A percentile compares a stretch with the other conserved stretches of the same genome.
phyloP scores from a whole-genome alignment of 2,888 invertebrate species.

The Noctuana brunneofusca region DNA sequence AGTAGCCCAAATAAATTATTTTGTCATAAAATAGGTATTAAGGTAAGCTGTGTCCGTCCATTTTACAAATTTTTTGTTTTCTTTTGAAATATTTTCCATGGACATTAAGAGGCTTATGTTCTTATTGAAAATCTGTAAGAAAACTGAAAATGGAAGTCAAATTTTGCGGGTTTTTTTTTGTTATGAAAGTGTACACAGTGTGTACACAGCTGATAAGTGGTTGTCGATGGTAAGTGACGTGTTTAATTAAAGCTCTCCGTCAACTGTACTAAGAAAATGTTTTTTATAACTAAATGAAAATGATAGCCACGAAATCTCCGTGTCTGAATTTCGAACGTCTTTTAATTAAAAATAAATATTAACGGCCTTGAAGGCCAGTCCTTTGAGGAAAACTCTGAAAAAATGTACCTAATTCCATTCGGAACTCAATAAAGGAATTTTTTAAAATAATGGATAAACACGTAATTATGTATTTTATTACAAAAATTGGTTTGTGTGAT shows the following conservation, averaged over 20 bases:
- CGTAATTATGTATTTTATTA: neutral
- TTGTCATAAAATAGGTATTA: no score
- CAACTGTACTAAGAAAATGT: slow-evolving; percentile 36
- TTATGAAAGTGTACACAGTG: slow-evolving; percentile 35
- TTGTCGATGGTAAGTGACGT: slow-evolving; percentile 45
- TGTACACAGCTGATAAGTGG: slow-evolving; percentile 43
- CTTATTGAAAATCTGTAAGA: neutral
- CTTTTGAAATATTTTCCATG: neutral
- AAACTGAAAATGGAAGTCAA: slow-evolving; percentile 6
- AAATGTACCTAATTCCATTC: neutral
- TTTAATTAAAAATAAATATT: slow-evolving; percentile 12
- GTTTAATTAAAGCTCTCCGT: slow-evolving; percentile 44
- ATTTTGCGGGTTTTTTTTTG: slow-evolving; percentile 29
- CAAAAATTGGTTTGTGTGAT: neutral
- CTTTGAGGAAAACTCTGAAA: neutral
- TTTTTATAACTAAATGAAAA: slow-evolving; percentile 9
- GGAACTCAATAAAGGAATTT: neutral
- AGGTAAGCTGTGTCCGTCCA: neutral
- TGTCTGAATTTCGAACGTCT: neutral
- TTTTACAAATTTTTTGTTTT: neutral
- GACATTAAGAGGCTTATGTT: slow-evolving; percentile 5
- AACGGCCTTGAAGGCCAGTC: neutral
- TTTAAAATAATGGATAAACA: no score
- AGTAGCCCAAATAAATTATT: no score
- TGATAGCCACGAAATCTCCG: neutral